A percentile compares a stretch with the other conserved stretches of the same genome.
Conservation (phyloP, 2,888 invertebrate species). For the Melanostoma scalare region DNA sequence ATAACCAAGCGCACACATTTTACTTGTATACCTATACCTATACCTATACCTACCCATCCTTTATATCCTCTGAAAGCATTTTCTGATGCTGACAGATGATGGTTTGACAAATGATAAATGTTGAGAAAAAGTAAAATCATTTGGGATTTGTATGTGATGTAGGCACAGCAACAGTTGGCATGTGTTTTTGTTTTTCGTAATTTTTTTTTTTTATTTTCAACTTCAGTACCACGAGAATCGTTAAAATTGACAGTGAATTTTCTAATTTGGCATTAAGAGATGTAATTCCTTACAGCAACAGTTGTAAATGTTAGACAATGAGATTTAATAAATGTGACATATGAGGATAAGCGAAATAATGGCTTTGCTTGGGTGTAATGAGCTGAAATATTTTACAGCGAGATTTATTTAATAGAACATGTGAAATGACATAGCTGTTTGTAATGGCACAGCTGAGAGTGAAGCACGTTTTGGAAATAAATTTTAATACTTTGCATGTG, state of each 20-base stretch:
- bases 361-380: neutral
- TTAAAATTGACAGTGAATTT: conserved; percentile 31
- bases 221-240: neutral
- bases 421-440: no score
- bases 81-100: conserved; percentile 36
- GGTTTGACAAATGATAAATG: conserved; percentile 44
- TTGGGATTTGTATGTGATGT: conserved; percentile 2
- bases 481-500: no score
- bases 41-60: conserved; percentile 10
- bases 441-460: no score
- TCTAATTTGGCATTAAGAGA: conserved; percentile 29
- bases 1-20: conserved; percentile 20
- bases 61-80: conserved; percentile 19
- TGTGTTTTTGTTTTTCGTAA: neutral
- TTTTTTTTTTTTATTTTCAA: neutral
- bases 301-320: neutral
- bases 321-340: conserved; percentile 26
- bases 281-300: conserved; percentile 14
- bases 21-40: no score
- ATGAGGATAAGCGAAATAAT: conserved; percentile 15
- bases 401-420: neutral
- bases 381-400: conserved; percentile 1
- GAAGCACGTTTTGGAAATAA: no score
- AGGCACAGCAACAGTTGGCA: conserved; percentile 25
- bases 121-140: conserved; percentile 10